These are phyloP conservation scores for Rostratula benghalensis DNA, from an alignment of 2,113 vertebrate species.

Conservation along the genomic window DNA sequence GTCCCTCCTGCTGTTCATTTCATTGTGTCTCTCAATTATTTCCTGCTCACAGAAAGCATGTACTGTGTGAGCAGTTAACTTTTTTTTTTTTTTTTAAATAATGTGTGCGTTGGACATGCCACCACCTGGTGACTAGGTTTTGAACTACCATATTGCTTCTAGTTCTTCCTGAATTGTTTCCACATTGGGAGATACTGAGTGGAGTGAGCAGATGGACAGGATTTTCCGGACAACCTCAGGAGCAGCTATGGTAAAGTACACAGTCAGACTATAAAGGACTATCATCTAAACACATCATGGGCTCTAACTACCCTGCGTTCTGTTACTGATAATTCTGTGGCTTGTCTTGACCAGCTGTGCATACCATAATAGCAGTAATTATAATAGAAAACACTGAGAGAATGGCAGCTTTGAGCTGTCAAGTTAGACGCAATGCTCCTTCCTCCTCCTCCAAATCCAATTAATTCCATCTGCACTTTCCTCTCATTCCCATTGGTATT, in stretches of 20 bases:
- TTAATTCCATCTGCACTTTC: constrained; percentile 47
- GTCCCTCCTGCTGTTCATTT: background rate
- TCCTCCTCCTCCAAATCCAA: constrained; percentile 9
- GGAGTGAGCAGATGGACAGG: background rate
- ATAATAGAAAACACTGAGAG: background rate
- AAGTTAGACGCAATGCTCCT: background rate
- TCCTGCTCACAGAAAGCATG: background rate
- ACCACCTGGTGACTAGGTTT: background rate
- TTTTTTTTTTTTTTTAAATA: background rate
- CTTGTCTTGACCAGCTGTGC: background rate
- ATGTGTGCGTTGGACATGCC: background rate
- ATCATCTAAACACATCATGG: background rate
- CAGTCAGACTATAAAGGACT: background rate
- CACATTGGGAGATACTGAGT: background rate
- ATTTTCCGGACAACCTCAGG: background rate
- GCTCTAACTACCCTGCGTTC: background rate
- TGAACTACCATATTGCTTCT: background rate
- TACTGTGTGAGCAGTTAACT: background rate
- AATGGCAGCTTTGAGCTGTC: constrained; percentile 17
- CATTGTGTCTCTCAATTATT: background rate
- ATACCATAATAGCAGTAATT: background rate
- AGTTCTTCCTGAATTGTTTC: background rate
- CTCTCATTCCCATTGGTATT: constrained; percentile 32
- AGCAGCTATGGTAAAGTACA: background rate
- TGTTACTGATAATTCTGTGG: background rate